Conservation (phyloP, 1,140 invertebrate species). For the Carposina sasakii region DNA sequence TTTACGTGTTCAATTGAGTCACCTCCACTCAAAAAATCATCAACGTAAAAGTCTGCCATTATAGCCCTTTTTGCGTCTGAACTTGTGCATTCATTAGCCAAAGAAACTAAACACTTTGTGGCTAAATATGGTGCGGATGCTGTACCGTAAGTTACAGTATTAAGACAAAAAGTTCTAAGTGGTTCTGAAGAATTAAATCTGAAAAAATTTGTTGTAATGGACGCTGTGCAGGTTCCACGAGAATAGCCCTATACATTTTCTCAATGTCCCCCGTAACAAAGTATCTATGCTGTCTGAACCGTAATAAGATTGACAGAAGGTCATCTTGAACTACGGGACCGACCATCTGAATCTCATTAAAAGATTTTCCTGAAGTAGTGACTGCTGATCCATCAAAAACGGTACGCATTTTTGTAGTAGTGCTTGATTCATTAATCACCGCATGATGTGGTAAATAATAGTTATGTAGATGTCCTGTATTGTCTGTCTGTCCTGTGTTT, state of each 20-base stretch:
- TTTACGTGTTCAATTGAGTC: too few species aligned
- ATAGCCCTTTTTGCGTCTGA: too few species aligned
- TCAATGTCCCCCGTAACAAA: slow-evolving; percentile 27
- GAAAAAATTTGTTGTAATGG: slow-evolving; percentile 45
- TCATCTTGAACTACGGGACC: slow-evolving; percentile 38
- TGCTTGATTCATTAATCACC: slow-evolving; percentile 26
- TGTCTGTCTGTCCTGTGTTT: neutral
- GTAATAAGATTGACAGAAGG: slow-evolving; percentile 24
- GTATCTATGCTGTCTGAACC: slow-evolving; percentile 21
- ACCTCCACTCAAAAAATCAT: too few species aligned
- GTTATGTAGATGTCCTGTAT: neutral
- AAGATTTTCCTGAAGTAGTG: slow-evolving; percentile 18
- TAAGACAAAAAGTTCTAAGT: slow-evolving; percentile 16
- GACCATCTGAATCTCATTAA: slow-evolving; percentile 27
- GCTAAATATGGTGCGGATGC: too few species aligned
- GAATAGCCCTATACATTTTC: slow-evolving; percentile 37
- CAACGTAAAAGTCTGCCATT: too few species aligned
- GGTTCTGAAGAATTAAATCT: slow-evolving; percentile 5
- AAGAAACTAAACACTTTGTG: too few species aligned
- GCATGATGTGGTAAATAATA: slow-evolving; percentile 46
- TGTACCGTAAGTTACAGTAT: too few species aligned
- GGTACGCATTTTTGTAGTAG: slow-evolving; percentile 30
- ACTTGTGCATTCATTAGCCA: too few species aligned
- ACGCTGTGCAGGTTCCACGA: slow-evolving; percentile 26
- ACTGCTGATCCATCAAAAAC: slow-evolving; percentile 30